Conservation (phyloP, 2,888 invertebrate species). For the Ctena decussata region DNA sequence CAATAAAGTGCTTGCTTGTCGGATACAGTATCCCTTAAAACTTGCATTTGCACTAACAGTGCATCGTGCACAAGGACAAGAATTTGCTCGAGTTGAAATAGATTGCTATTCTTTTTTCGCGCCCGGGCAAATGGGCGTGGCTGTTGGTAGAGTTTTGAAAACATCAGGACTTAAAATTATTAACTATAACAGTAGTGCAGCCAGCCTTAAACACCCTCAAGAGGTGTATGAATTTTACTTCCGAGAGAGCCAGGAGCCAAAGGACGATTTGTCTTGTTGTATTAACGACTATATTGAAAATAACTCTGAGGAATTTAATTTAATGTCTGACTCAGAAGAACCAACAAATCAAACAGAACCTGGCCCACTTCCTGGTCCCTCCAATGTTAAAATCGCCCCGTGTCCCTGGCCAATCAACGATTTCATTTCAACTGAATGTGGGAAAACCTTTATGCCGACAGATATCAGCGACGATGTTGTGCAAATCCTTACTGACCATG, state of each 20-base stretch:
- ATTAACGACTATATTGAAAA: not conserved
- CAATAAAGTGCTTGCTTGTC: not conserved
- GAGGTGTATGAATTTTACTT: not conserved
- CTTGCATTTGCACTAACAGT: slow-evolving; percentile 17
- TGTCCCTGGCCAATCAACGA: not conserved
- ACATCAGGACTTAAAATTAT: not conserved
- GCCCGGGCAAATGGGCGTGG: slow-evolving; percentile 17
- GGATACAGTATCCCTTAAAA: slow-evolving; percentile 6
- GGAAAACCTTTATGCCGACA: not conserved
- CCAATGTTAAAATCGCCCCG: not conserved
- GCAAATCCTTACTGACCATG: not conserved
- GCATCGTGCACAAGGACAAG: slow-evolving; percentile 1
- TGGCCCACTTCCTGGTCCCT: not conserved
- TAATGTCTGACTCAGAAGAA: not conserved
- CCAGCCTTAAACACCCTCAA: not conserved
- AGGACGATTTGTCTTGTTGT: not conserved
- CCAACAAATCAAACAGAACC: not conserved
- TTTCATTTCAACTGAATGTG: not conserved
- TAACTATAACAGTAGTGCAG: not conserved
- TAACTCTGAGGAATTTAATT: not conserved
- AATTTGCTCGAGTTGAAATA: not conserved
- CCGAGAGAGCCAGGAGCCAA: not conserved
- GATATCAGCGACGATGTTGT: not conserved
- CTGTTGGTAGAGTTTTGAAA: slow-evolving; percentile 1
- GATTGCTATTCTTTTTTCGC: slow-evolving; percentile 28